Percentiles rank a stretch among this genome's conserved stretches.
These are phyloP conservation scores for Hypotaenidia philippensis DNA, from an alignment of 2,797 vertebrate genomes.

Conservation along the genomic window DNA sequence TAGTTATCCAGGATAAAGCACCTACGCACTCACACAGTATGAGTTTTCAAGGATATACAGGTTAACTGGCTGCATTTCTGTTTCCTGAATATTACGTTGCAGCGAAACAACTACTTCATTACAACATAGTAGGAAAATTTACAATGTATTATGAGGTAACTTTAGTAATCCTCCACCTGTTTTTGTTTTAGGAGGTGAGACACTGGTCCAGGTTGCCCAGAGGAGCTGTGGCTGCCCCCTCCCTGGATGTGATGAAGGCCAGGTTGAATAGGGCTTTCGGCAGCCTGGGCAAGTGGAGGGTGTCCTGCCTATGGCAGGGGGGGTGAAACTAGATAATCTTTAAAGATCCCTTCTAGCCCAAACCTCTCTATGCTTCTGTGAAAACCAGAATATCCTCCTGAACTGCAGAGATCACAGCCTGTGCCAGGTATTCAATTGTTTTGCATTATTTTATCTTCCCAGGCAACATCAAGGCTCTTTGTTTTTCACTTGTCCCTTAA, in stretches of 20 bases:
- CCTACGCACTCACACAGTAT: background rate
- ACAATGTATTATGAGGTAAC: background rate
- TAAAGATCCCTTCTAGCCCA: too few species aligned
- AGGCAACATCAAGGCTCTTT: background rate
- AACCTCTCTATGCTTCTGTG: too few species aligned
- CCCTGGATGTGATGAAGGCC: too few species aligned
- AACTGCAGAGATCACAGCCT: background rate
- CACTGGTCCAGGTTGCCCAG: too few species aligned
- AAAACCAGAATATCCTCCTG: background rate
- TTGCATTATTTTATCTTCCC: background rate
- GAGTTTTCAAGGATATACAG: background rate
- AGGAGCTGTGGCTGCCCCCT: too few species aligned
- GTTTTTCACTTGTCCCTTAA: rapidly evolving
- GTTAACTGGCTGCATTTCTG: background rate
- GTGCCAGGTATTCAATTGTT: background rate
- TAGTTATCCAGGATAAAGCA: background rate
- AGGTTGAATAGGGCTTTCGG: too few species aligned
- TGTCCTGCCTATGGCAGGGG: too few species aligned
- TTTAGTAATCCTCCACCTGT: background rate
- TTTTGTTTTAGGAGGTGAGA: background rate
- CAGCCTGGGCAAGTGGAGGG: too few species aligned
- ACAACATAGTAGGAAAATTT: background rate
- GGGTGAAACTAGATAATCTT: too few species aligned
- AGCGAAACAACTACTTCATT: background rate
- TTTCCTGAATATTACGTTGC: background rate